Evolutionary conservation across 2,113 vertebrate genomes (phyloP).

Genomic region (Origma solitaria): DNA sequence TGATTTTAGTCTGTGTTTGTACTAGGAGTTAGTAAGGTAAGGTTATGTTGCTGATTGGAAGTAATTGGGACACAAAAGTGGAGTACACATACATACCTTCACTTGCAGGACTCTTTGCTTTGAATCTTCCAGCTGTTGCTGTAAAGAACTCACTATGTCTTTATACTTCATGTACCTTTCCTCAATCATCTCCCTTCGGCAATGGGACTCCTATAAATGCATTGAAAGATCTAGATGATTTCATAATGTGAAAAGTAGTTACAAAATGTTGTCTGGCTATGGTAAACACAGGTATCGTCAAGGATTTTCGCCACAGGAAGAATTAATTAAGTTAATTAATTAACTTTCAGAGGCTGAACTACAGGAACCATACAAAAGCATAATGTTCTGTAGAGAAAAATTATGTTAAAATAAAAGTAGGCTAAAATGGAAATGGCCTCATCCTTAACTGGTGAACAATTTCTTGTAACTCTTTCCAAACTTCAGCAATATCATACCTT

Average conservation of each 20-base stretch:
- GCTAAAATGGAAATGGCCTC: not conserved
- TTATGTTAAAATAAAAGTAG: not conserved
- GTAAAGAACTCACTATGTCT: conserved; percentile 79
- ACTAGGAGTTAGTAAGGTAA: not conserved
- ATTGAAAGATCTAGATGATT: not conserved
- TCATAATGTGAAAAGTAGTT: not conserved
- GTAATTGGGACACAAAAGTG: not conserved
- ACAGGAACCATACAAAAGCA: not conserved
- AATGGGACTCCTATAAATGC: conserved; percentile 75
- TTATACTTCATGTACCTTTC: conserved; percentile 79
- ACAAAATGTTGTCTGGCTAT: not conserved
- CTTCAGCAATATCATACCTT: not conserved
- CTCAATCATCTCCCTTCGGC: conserved; percentile 75
- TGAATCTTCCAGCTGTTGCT: conserved; percentile 80
- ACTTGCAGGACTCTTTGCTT: conserved; percentile 75
- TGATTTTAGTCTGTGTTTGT: not conserved
- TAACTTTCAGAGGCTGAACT: not conserved
- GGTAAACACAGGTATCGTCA: not conserved
- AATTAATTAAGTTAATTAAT: not conserved
- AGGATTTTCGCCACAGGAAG: not conserved
- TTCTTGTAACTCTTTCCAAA: not conserved
- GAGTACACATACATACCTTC: conserved; percentile 65
- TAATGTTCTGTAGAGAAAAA: not conserved
- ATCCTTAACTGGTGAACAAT: not conserved
- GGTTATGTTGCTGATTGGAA: not conserved